phyloP scores from a whole-genome alignment of 2,888 invertebrate genomes.

The Apotomis turbidana region DNA sequence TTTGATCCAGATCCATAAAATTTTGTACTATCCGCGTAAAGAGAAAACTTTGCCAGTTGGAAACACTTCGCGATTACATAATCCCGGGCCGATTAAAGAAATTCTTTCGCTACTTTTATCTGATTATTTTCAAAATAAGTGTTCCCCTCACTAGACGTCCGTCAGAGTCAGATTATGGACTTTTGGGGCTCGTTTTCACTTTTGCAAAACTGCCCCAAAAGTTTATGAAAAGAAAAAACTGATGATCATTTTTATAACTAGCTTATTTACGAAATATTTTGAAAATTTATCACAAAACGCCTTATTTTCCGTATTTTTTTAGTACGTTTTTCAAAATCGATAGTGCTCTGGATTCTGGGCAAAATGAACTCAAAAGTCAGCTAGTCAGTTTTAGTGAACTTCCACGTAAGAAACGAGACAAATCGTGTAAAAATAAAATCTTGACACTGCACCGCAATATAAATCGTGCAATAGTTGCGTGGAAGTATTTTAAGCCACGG shows the following conservation, averaged over 20 bases:
- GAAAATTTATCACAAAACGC: too few relatives aligned
- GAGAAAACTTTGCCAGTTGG: constrained; percentile 10
- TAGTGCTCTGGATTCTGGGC: too few relatives aligned
- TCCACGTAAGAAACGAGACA: constrained; percentile 4
- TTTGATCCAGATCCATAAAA: constrained; percentile 26
- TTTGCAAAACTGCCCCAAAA: too few relatives aligned
- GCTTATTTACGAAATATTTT: too few relatives aligned
- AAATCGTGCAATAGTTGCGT: constrained; percentile 20
- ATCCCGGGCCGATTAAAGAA: constrained; percentile 15
- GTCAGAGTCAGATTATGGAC: too few relatives aligned
- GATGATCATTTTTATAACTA: too few relatives aligned
- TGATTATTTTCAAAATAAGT: not conserved
- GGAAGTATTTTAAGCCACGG: constrained; percentile 44
- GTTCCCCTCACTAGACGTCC: too few relatives aligned
- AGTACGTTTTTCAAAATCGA: too few relatives aligned
- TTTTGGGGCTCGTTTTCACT: too few relatives aligned
- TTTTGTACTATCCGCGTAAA: constrained; percentile 14
- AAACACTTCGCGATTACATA: constrained; percentile 15
- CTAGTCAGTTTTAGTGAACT: not conserved
- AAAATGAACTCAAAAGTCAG: too few relatives aligned
- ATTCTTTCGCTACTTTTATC: constrained; percentile 25
- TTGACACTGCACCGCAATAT: constrained; percentile 22
- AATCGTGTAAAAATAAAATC: constrained; percentile 22
- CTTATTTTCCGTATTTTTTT: too few relatives aligned
- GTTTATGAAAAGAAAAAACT: too few relatives aligned